Evolutionary conservation across 2,888 invertebrate species (phyloP), one percentile per base, ranked within the genome.

Genomic region (Camptogramma bilineatum): DNA sequence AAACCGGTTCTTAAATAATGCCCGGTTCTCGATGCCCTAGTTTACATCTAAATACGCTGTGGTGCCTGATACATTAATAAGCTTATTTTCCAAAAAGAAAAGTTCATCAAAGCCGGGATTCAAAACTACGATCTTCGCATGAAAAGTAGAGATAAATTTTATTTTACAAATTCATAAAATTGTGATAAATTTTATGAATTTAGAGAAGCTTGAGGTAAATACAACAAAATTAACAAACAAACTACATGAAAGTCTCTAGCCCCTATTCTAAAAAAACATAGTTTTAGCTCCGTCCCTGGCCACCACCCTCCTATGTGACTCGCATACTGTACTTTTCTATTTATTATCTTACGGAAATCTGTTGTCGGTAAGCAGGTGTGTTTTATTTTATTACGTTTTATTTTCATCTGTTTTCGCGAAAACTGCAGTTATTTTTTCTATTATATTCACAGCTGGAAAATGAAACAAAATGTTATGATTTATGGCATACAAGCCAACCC

Each of bases 331-430:
- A 68, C 69, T 72, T 70, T 70, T 70, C 65, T 73, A 70, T 77
- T 81, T 80, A 80, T 80, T 81, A 74, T 73, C 70, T 67, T 68
- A 67, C 60, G 66, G 68, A 71, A 71, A 73, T 73, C 70, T 70
- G 73, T 73, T 68, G 66, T 55, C 67, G 39, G 68, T 61, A 57
- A 65, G 63, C 81, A 79, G 80, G 72, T 81, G 79, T 70, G 53
- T 50, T 69, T 72, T 68, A 71, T 69, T 76, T 75, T 75, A 75
- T 77, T 71, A 52, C 66, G 13, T 60, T 66, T 70, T 73, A 72
- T 75, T 72, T 64, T 47, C 67, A 39, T 53, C 13, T 44, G 69
- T 67, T 68, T 73, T 70, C 57, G 39, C 51, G 61, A 58, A 44
- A 52, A 59, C 56, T 54, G 50, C 47, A 28, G 24, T 34, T 62